phyloP scores from a whole-genome alignment of 2,797 vertebrate genomes.

The Smutsia gigantea region DNA sequence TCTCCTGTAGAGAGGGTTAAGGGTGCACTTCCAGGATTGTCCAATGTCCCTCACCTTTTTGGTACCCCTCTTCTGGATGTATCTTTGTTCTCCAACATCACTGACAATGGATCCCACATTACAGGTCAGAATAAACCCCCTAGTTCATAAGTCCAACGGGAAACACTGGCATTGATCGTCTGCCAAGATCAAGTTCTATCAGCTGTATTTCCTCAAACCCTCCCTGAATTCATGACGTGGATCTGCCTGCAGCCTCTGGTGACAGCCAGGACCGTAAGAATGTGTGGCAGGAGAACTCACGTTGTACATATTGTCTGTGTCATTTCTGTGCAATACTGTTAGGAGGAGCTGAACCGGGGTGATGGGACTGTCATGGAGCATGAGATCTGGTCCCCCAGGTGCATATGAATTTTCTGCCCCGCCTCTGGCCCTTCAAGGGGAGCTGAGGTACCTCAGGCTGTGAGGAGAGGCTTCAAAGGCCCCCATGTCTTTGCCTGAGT shows the following conservation, averaged over 20 bases:
- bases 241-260: not conserved
- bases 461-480: not conserved
- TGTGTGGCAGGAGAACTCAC: not conserved
- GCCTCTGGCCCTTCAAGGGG: not conserved
- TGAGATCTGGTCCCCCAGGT: not conserved
- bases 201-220: not conserved
- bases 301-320: not conserved
- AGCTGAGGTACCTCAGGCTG: accelerated
- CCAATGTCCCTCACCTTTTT: not conserved
- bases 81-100: not conserved
- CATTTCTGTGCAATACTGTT: not conserved
- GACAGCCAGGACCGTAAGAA: not conserved
- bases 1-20: not conserved
- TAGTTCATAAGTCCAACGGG: not conserved
- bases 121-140: not conserved
- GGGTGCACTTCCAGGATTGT: not conserved
- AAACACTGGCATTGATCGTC: not conserved
- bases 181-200: not conserved
- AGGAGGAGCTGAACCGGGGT: not conserved
- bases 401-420: no score
- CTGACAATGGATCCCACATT: not conserved
- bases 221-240: not conserved
- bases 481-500: not conserved
- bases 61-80: not conserved
- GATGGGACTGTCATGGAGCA: not conserved